Base-by-base conservation (phyloP, 2,113 vertebrate species). In the Micronisus gabar region DNA sequence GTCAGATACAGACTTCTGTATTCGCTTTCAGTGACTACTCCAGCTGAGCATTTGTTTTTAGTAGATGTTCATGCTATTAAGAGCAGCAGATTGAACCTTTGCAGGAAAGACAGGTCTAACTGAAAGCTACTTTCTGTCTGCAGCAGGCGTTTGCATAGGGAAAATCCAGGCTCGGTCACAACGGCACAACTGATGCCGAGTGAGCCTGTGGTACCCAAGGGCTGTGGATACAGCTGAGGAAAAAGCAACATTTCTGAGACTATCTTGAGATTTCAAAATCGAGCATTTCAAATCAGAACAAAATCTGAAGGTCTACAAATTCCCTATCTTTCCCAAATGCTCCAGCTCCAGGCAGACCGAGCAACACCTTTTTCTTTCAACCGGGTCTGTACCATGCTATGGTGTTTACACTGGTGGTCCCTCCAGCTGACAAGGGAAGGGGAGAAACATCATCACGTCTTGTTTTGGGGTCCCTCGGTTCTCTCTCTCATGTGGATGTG, bases 111-210 rank as follows among this genome's bases (percentile, higher is more conserved):
- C 23, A 25, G 86, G 25, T 27, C 30, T 6, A 36, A n/a, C 0
- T 16, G 56, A 63, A 41, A 88, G 32, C 45, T 23, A 2, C 38
- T 58, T 45, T 67, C 38, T 38, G 45, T 25, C 45, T n/a, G 25
- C 14, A 13, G 26, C 0, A 0, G 50, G 8, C 5, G 14, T 7
- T 13, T 9, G 14, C 5, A 16, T 4, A 16, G 17, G 30, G 58
- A 11, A 43, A 47, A 32, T 11, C 43, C 17, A 34, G 26, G 59
- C 38, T 48, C 0, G 0, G 63, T 41, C 20, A 2, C 56, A 45
- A 9, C 1, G 2, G 9, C 34, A 15, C 13, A 15, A 5, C 5
- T 0, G 2, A 22, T 14, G 30, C 63, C 4, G 19, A n/a, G 63
- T 3, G 26, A 25, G 41, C 4, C 58, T 5, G 38, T 0, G 2